phyloP scores from a whole-genome alignment of 2,797 vertebrate species.

The Amphiprion clarkii region DNA sequence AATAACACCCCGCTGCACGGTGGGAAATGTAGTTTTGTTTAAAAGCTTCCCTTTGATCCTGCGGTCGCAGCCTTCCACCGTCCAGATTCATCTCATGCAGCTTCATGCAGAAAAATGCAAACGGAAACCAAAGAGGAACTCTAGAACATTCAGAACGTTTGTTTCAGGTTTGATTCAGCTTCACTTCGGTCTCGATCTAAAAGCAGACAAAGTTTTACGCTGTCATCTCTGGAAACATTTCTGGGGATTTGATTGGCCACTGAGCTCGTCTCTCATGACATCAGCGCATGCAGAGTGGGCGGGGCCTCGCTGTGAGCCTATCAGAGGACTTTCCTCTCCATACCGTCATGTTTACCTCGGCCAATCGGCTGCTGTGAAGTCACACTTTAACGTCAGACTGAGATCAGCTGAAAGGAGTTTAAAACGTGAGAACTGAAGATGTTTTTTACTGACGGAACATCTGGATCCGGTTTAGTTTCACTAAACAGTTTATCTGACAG shows the following conservation, averaged over 20 bases:
- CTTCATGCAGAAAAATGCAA: not conserved
- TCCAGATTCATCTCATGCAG: not conserved
- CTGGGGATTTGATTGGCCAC: too few species aligned
- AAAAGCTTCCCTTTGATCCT: too few species aligned
- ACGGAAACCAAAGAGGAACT: not conserved
- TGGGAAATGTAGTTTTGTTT: not conserved
- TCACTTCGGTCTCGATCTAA: too few species aligned
- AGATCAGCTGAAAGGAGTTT: not conserved
- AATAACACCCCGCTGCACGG: not conserved
- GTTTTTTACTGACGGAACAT: too few species aligned
- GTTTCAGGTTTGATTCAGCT: not conserved
- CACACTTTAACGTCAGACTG: conserved; percentile 31
- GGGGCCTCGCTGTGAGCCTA: conserved; percentile 43
- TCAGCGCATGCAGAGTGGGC: conserved; percentile 43
- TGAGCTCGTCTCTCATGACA: too few species aligned
- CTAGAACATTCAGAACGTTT: too few species aligned
- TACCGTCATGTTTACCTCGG: conserved; percentile 68
- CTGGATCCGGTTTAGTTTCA: too few species aligned
- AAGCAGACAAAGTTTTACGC: too few species aligned
- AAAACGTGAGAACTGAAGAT: too few species aligned
- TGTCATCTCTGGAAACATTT: too few species aligned
- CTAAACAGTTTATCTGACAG: too few species aligned
- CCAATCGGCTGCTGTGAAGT: conserved; percentile 26
- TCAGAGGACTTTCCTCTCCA: conserved; percentile 72
- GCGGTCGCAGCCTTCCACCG: not conserved